These are phyloP conservation scores for Chiloscyllium punctatum DNA, from an alignment of 2,797 vertebrate genomes.

Conservation along the genomic window DNA sequence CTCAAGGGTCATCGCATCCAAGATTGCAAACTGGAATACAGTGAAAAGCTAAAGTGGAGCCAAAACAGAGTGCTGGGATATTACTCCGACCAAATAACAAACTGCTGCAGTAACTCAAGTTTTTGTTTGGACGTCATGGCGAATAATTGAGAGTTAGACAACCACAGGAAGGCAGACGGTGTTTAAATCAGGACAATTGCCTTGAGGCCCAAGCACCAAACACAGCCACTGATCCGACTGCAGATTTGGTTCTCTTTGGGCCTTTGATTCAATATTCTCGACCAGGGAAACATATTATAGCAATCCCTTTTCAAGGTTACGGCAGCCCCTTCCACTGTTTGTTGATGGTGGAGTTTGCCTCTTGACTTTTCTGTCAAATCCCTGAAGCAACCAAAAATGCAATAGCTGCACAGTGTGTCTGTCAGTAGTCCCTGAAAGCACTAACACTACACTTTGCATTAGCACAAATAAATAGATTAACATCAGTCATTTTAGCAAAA, in stretches of 20 bases:
- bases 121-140: neutral
- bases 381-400: neutral
- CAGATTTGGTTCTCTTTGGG: neutral
- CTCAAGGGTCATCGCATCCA: no score
- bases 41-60: no score
- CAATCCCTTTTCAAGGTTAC: neutral
- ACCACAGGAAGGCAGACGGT: slow-evolving; percentile 21
- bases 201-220: neutral
- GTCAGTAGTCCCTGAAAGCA: neutral
- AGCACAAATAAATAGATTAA: neutral
- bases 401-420: neutral
- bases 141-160: neutral
- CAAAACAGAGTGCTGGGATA: neutral
- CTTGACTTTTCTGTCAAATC: neutral
- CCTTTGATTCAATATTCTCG: slow-evolving; percentile 1
- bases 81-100: neutral
- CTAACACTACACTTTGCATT: neutral
- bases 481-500: neutral
- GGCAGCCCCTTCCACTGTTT: no score
- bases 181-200: neutral
- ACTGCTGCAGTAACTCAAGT: neutral
- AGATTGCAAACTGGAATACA: neutral
- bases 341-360: neutral
- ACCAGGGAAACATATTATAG: neutral
- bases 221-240: neutral